Evolutionary conservation across 92 coral and sea anemone species (phyloP), one percentile per base, ranked within the genome.

Genomic region (Parazoanthus swiftii): DNA sequence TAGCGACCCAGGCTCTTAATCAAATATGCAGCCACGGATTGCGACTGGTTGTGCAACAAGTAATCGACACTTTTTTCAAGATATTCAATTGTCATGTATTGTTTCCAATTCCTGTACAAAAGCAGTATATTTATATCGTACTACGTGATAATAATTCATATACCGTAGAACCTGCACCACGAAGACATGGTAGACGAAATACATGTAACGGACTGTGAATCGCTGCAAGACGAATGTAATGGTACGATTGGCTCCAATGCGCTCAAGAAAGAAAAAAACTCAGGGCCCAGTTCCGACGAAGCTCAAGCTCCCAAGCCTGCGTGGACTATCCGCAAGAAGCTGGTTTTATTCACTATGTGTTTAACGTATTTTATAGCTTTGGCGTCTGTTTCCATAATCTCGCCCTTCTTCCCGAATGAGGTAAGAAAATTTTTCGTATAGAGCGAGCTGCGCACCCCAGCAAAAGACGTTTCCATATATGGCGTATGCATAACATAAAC

Each of bases 301-400:
- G 51, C 26, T 20, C 26, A 29, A 29, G 33, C 33, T 29, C 54
- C 23, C 39, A 76, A 29, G 18, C 42, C 42, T 76, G 79, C 39
- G 29, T 76, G 79, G 79, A 76, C 79, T 5, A 29, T 37, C n/a
- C 79, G 79, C 79, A 76, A 76, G 51, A 76, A 76, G 79, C n/a
- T 76, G 79, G 29, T 76, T 37, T 76, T 76, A 37, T 76, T 76
- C 79, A 37, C 79, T 9, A 76, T 76, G 79, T 76, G 79, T 18
- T 76, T 76, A 3, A 38, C 51, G 14, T 76, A 76, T 51, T 76
- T 76, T 43, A 39, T 76, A 39, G 54, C 50, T 37, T 14, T 76
- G 48, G 51, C 79, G 14, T 76, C 79, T 39, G 51, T 76, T 29
- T 76, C 79, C 4, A 18, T 76, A 76, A 76, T 76, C 35, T 76